Base-by-base conservation (phyloP, 2,797 vertebrate species). In the Hoplostethus atlanticus region DNA sequence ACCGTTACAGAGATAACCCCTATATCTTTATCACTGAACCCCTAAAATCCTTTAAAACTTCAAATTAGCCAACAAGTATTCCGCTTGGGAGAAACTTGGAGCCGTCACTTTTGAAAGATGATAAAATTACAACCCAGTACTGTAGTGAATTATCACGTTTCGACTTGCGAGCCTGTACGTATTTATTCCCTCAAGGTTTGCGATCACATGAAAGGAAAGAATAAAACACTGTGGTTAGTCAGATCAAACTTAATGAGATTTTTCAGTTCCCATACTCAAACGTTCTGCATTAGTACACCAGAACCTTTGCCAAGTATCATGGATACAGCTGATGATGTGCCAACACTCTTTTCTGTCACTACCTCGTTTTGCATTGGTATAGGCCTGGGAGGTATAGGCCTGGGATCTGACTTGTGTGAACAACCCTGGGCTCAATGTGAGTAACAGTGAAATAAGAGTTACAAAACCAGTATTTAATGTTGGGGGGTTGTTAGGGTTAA, bases 151-250 rank as follows among this genome's bases (percentile, higher is more conserved):
- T 40, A 61, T 42, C 71, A 68, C 4, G 52, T 67, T n/a, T 66
- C 40, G 36, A 34, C 68, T 56, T 66, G 68, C 50, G 51, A 44
- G 21, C 42, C 30, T n/a, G 15, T 21, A 21, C 21, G 21, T 21
- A 56, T 57, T 62, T 38, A 47, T 57, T n/a, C 25, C n/a, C 54
- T 44, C 13, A 44, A 59, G 21, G 16, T 55, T 48, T 2, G 9
- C 38, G n/a, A 25, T 51, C 56, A 28, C 68, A 54, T 59, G 16
- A 65, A 71, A 71, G 34, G 15, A 47, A 34, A 53, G 25, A 55
- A 53, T 47, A 16, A 54, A 47, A 62, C 36, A 5, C 30, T 7
- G 6, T 21, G 44, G 16, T 64, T 54, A 64, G 54, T 58, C 62
- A 51, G 6, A n/a, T 25, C 13, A 36, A 66, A 46, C 13, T 38